Conservation (phyloP, 1,140 invertebrate species). For the Monomorium pharaonis region DNA sequence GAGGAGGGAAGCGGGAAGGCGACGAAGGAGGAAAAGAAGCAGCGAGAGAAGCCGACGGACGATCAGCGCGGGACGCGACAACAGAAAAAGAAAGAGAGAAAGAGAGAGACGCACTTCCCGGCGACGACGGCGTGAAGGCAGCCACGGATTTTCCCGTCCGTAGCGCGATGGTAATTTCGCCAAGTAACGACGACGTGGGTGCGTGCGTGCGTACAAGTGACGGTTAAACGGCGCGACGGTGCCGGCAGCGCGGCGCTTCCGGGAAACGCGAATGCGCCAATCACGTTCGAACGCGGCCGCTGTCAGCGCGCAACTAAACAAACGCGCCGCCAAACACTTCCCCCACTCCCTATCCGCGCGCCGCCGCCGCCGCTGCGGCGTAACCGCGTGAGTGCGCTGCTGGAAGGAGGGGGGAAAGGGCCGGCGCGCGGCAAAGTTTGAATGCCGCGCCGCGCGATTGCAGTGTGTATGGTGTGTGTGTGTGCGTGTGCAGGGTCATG, state of each 20-base stretch:
- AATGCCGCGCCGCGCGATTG: background rate
- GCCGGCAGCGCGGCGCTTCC: conserved; percentile 50
- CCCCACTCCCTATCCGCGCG: conserved; percentile 70
- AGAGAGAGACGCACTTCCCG: conserved; percentile 16
- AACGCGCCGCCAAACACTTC: conserved; percentile 79
- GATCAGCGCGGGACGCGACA: background rate
- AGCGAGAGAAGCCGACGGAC: background rate
- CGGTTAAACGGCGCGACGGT: conserved; percentile 9
- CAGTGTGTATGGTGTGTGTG: too few relatives aligned
- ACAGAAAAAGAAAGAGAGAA: background rate
- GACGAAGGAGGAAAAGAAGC: conserved; percentile 14
- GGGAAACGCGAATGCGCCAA: conserved; percentile 64
- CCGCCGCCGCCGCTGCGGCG: conserved; percentile 46
- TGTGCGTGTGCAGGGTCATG: too few relatives aligned
- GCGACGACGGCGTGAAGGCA: background rate
- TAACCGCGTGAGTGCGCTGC: conserved; percentile 71
- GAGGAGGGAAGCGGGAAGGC: background rate
- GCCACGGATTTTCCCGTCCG: background rate
- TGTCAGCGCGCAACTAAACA: conserved; percentile 85
- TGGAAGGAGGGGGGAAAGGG: background rate
- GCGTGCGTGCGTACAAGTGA: too few relatives aligned
- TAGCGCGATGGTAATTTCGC: background rate
- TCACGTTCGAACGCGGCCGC: conserved; percentile 79
- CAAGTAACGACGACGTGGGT: background rate
- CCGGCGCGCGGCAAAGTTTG: background rate